Base-by-base conservation (phyloP, 2,888 invertebrate genomes). In the Mactromeris polynyma region DNA sequence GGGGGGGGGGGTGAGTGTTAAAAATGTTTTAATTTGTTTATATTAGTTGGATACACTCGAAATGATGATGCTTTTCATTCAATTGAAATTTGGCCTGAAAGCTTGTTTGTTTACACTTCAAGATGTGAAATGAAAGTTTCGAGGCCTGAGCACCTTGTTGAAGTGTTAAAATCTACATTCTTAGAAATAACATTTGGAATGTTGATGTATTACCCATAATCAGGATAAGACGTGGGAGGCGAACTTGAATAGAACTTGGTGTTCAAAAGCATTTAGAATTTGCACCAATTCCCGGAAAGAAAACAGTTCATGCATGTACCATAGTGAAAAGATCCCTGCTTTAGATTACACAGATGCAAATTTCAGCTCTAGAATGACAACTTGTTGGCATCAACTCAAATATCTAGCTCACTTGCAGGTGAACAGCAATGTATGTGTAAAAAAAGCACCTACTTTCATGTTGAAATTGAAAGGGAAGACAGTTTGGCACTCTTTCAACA, bases 341-440 rank as follows among this genome's bases (percentile, higher is more conserved):
- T n/a, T 26, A 64, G 58, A 64, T 64, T 64, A 58, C 26, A 7
- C 2, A 58, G 9, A 26, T 64, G 26, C 58, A 64, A 64, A 11
- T 7, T 64, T 64, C 58, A 64, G 58, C 26, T 64, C 9, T 2
- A 9, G 9, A 33, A 33, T 73, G 73, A 36, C 73, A 73, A 73
- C 73, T 73, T 73, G 73, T 73, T 73, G 73, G 73, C 73, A 73
- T 73, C 26, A 3, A 73, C 19, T 73, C 73, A 73, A 73, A 33
- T 73, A 73, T 33, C 26, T 33, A 11, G 73, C 19, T 73, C 36
- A 36, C 36, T 36, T 19, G n/a, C 73, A 73, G 73, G 73, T 73
- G 33, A 73, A 33, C 33, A 33, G 73, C 33, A 73, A 73, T 73
- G 73, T 19, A 73, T 11, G 73, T 33, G 9, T 6, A 36, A 33